These are phyloP conservation scores for Liparis tanakae DNA, from an alignment of 2,797 vertebrate species.

Conservation along the genomic window DNA sequence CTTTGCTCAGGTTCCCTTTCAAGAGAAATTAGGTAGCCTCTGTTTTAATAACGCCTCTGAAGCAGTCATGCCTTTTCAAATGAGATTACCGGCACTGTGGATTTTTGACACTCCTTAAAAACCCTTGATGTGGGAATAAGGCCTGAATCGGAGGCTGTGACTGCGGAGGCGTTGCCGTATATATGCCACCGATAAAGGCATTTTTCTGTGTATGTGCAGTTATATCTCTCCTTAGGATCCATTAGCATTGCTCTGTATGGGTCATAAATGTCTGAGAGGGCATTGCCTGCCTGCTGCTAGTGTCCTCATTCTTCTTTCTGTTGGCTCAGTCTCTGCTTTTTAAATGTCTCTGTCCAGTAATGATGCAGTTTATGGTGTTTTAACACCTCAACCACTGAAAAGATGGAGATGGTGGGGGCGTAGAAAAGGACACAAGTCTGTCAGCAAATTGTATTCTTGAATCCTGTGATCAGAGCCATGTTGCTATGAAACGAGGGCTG, in stretches of 20 bases:
- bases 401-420: constrained; percentile 53
- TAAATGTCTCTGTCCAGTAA: constrained; percentile 40
- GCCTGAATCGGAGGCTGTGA: constrained; percentile 15
- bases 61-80: constrained; percentile 23
- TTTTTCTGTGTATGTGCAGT: constrained; percentile 7
- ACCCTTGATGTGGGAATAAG: constrained; percentile 11
- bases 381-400: constrained; percentile 44
- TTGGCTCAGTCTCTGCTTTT: constrained; percentile 16
- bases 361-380: constrained; percentile 46
- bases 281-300: constrained; percentile 15
- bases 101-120: constrained; percentile 25
- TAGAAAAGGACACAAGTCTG: constrained; percentile 67
- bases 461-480: constrained; percentile 68
- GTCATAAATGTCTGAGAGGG: constrained; percentile 9
- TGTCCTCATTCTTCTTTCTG: constrained; percentile 15
- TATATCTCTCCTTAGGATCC: not conserved
- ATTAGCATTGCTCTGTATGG: constrained; percentile 27
- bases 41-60: constrained; percentile 46
- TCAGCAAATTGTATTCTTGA: constrained; percentile 61
- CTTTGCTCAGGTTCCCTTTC: constrained; percentile 34
- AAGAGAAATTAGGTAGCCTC: constrained; percentile 48
- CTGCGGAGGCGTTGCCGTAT: constrained; percentile 1
- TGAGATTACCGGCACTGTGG: constrained; percentile 4
- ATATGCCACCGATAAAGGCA: not conserved
- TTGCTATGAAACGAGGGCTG: constrained; percentile 83